Evolutionary conservation across 2,888 invertebrate genomes (phyloP).

Genomic region (Limenitis camilla): DNA sequence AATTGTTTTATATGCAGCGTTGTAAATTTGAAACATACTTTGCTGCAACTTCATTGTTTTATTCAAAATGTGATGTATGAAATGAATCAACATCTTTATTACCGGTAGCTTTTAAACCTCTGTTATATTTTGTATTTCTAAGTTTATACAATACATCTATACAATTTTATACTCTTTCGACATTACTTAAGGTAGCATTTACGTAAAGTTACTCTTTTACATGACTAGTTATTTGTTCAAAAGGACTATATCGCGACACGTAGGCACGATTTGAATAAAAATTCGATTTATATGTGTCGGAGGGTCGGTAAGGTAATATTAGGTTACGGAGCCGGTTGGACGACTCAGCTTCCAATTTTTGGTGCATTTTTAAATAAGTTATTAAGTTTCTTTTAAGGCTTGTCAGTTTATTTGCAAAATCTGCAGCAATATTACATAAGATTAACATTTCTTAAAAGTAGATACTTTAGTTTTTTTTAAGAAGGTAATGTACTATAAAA

Average conservation of each 20-base stretch:
- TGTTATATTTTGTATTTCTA: constrained; percentile 35
- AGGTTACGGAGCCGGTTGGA: constrained; percentile 67
- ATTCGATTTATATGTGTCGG: constrained; percentile 74
- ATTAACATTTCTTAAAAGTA: not conserved
- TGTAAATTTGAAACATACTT: not conserved
- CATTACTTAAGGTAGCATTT: constrained; percentile 39
- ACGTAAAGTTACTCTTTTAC: constrained; percentile 27
- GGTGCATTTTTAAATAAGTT: constrained; percentile 72
- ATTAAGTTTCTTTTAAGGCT: constrained; percentile 65
- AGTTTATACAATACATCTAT: constrained; percentile 2
- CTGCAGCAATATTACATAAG: constrained; percentile 41
- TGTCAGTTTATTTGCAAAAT: constrained; percentile 71
- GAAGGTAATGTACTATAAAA: not conserved
- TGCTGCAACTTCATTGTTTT: not conserved
- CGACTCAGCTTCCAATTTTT: constrained; percentile 68
- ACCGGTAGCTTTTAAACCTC: constrained; percentile 49
- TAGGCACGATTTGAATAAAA: constrained; percentile 73
- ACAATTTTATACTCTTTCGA: constrained; percentile 35
- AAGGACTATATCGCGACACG: constrained; percentile 67
- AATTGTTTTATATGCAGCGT: not conserved
- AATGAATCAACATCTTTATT: constrained; percentile 59
- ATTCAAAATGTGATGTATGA: constrained; percentile 5
- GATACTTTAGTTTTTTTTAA: not conserved
- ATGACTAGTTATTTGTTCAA: constrained; percentile 65
- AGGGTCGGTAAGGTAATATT: constrained; percentile 62